Conservation (phyloP, 2,797 vertebrate species). For the Hydrolagus colliei region DNA sequence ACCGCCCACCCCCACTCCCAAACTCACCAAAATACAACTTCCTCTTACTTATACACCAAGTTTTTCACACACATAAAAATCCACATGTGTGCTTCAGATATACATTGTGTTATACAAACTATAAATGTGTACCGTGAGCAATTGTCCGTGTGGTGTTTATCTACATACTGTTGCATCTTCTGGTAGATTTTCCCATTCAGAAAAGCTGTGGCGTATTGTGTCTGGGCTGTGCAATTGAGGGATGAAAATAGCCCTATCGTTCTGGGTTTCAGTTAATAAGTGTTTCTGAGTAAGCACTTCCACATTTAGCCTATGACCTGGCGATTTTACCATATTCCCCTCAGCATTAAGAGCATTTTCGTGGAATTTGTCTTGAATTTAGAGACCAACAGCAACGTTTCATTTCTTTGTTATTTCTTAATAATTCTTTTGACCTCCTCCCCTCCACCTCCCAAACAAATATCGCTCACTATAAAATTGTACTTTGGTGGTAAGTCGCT, state of each 20-base stretch:
- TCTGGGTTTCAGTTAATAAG: background rate
- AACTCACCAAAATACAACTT: too few relatives aligned
- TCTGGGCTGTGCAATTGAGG: background rate
- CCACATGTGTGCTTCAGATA: too few relatives aligned
- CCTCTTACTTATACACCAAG: too few relatives aligned
- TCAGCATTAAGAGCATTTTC: background rate
- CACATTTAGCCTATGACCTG: constrained; percentile 29
- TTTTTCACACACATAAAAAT: too few relatives aligned
- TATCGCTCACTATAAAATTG: background rate
- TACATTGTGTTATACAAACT: too few relatives aligned
- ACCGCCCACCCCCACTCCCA: too few relatives aligned
- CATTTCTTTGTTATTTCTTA: background rate
- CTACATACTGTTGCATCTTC: background rate
- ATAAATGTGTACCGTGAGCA: too few relatives aligned
- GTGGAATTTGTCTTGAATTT: background rate
- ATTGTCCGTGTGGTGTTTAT: background rate
- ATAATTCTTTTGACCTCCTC: too few relatives aligned
- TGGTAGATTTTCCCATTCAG: too few relatives aligned
- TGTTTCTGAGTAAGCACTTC: constrained; percentile 14
- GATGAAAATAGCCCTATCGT: background rate
- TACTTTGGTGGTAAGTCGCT: background rate
- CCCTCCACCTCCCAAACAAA: too few relatives aligned
- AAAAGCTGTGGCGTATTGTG: background rate
- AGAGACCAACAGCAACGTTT: background rate
- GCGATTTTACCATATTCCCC: background rate